Evolutionary conservation across 2,888 invertebrate species (phyloP).

Genomic region (Meteorus cinctellus): DNA sequence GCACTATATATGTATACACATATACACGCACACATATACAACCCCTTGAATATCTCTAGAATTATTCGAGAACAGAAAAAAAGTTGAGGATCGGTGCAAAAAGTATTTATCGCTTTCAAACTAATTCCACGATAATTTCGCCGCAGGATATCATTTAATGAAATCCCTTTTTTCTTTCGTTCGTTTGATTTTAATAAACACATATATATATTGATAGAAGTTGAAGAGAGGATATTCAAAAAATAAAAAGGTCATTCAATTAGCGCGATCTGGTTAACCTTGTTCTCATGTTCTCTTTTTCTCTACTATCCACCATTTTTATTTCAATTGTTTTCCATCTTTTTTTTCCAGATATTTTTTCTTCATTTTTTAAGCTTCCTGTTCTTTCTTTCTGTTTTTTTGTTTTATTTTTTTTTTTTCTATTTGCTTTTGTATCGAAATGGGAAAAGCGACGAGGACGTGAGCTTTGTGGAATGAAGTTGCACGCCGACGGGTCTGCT

Average conservation of each 20-base stretch:
- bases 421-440: background rate
- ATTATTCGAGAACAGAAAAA: too few species aligned
- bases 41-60: too few species aligned
- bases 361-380: background rate
- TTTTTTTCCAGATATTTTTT: background rate
- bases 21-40: too few species aligned
- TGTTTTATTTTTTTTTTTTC: background rate
- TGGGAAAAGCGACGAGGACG: conserved; percentile 21
- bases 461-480: conserved; percentile 21
- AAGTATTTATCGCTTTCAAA: too few species aligned
- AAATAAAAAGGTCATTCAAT: conserved; percentile 17
- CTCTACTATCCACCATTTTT: conserved; percentile 20
- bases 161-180: background rate
- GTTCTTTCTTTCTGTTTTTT: background rate
- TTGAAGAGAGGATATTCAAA: conserved; percentile 17
- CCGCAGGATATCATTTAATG: too few species aligned
- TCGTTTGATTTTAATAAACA: background rate
- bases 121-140: too few species aligned
- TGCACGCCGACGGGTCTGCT: conserved; percentile 40
- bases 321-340: conserved; percentile 16
- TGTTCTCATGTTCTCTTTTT: conserved; percentile 23
- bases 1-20: too few species aligned
- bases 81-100: too few species aligned
- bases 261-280: conserved; percentile 22
- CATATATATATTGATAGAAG: background rate